Conservation (phyloP, 2,797 vertebrate genomes). For the Sebastes variabilis region DNA sequence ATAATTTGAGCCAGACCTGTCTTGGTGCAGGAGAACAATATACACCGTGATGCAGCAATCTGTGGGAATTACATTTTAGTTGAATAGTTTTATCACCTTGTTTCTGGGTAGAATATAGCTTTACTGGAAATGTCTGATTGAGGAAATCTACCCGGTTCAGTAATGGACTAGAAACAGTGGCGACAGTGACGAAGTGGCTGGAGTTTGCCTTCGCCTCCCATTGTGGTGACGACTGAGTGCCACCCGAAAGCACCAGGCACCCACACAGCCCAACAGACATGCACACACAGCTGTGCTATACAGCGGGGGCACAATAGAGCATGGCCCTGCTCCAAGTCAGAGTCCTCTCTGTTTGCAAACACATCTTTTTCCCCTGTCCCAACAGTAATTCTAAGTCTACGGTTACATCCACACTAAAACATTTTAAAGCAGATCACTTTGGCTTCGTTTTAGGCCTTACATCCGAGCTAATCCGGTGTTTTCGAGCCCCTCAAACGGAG, state of each 20-base stretch:
- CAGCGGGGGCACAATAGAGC: not conserved
- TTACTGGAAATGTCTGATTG: not conserved
- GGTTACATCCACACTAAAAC: too few species aligned
- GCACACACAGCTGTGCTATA: constrained; percentile 20
- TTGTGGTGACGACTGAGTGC: constrained; percentile 28
- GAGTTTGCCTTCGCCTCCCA: not conserved
- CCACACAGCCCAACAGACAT: constrained; percentile 2
- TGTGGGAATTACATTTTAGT: not conserved
- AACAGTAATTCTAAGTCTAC: not conserved
- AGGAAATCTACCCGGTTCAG: not conserved
- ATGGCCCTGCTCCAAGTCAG: not conserved
- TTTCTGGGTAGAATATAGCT: not conserved
- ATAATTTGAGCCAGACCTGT: not conserved
- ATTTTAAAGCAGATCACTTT: too few species aligned
- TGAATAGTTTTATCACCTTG: not conserved
- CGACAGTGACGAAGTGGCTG: not conserved
- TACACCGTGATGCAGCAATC: not conserved
- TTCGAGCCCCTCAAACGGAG: too few species aligned
- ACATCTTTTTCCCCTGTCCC: not conserved
- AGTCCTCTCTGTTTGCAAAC: constrained; percentile 3
- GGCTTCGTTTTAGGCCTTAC: too few species aligned
- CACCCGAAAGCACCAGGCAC: constrained; percentile 31
- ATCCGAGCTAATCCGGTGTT: too few species aligned
- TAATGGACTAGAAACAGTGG: not conserved
- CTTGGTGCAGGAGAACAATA: not conserved